Percentiles rank a stretch among this genome's conserved stretches.
These are phyloP conservation scores for Megalonaias nervosa DNA, from an alignment of 1,140 invertebrate genomes.

Conservation along the genomic window DNA sequence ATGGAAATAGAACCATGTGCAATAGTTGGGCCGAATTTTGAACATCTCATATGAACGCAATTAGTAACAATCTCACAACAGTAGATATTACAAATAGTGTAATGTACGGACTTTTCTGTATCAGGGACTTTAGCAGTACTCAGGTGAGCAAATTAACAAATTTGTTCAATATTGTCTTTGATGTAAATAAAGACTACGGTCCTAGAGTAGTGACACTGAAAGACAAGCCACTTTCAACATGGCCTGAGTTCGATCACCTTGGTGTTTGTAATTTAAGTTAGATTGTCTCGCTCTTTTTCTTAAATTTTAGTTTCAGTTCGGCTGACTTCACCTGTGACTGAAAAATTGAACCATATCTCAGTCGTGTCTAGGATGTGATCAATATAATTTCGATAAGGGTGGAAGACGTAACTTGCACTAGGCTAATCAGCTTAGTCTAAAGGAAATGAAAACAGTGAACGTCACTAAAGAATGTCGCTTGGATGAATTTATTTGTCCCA, in stretches of 20 bases:
- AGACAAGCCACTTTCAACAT: conserved; percentile 5
- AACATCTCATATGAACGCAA: conserved; percentile 13
- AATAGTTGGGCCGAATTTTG: not conserved
- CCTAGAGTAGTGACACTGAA: conserved; percentile 18
- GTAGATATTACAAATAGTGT: conserved; percentile 24
- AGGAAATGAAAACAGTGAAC: not conserved
- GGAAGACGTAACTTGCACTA: conserved; percentile 12
- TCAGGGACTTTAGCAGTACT: conserved; percentile 2
- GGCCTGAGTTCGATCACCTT: conserved; percentile 19
- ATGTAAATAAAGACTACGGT: conserved; percentile 11
- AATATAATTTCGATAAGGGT: conserved; percentile 2
- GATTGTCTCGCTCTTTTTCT: conserved; percentile 12
- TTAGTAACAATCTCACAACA: conserved; percentile 12
- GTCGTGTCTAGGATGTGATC: not conserved
- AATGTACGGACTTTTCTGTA: conserved; percentile 10
- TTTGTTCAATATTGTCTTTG: not conserved
- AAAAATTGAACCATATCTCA: conserved; percentile 15
- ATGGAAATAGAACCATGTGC: conserved; percentile 9
- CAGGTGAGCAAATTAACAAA: conserved; percentile 7
- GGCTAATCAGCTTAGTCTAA: not conserved
- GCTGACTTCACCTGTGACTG: conserved; percentile 20
- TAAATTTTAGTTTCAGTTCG: conserved; percentile 21
- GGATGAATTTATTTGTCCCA: no score
- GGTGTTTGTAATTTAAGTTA: not conserved
- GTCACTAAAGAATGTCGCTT: no score